Conservation (phyloP, 2,888 invertebrate species). For the Rhopalosiphum nymphaeae region DNA sequence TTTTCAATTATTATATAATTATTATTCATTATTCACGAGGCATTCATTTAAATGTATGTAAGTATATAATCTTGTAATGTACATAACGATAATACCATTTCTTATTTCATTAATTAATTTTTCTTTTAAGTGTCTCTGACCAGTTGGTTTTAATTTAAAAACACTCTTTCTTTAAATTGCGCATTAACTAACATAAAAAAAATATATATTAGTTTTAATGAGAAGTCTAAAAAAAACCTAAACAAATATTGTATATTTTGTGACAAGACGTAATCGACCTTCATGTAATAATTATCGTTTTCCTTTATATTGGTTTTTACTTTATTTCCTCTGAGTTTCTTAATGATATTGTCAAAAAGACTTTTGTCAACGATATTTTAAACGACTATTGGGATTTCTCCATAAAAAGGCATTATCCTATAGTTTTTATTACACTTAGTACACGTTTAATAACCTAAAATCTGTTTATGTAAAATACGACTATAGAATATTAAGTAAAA, state of each 20-base stretch:
- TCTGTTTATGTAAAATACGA: constrained; percentile 6
- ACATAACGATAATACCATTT: not conserved
- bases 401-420: constrained; percentile 39
- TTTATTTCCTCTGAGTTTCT: not conserved
- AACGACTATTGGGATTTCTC: constrained; percentile 25
- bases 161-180: not conserved
- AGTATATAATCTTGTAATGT: not conserved
- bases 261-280: constrained; percentile 39
- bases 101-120: constrained; percentile 19
- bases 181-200: not conserved
- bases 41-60: constrained; percentile 9
- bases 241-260: constrained; percentile 3
- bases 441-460: constrained; percentile 12
- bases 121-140: not conserved
- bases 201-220: not conserved
- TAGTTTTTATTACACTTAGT: constrained; percentile 27
- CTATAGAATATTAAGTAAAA: not conserved
- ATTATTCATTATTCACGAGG: not conserved
- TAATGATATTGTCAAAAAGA: constrained; percentile 24
- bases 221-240: not conserved
- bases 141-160: constrained; percentile 50
- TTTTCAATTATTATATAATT: not conserved
- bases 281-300: constrained; percentile 30
- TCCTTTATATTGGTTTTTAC: constrained; percentile 21
- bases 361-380: constrained; percentile 41